These are phyloP conservation scores for Therioaphis trifolii DNA, from an alignment of 2,888 invertebrate species.

Conservation along the genomic window DNA sequence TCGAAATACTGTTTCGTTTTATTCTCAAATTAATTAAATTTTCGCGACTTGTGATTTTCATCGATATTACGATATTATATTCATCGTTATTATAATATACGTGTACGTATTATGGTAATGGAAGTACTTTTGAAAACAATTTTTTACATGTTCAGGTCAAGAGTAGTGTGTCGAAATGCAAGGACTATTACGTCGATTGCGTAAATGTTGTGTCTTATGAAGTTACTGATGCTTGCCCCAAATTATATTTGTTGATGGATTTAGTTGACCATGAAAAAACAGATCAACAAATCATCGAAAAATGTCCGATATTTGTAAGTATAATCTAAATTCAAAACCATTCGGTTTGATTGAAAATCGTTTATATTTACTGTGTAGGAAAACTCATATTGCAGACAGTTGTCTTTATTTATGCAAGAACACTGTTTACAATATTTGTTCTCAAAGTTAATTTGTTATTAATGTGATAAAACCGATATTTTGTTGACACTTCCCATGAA, in stretches of 20 bases:
- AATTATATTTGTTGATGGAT: background rate
- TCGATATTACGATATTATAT: background rate
- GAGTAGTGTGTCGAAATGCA: background rate
- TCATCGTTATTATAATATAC: no score
- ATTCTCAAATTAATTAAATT: no score
- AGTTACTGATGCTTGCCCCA: background rate
- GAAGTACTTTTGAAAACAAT: background rate
- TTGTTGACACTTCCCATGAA: no score
- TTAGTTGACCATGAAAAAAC: background rate
- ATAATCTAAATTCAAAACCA: background rate
- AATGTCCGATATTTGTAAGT: background rate
- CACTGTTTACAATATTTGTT: no score
- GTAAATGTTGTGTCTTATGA: background rate
- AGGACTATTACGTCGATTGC: constrained; percentile 9
- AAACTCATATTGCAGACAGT: no score
- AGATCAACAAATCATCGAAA: background rate
- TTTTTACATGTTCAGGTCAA: background rate
- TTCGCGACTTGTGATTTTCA: no score
- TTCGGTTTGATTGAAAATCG: no score
- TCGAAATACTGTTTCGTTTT: no score
- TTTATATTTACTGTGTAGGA: no score
- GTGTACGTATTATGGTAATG: no score
- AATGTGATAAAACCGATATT: background rate
- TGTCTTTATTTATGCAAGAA: no score
- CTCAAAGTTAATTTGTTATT: no score